Percentiles rank a stretch among this genome's conserved stretches.
phyloP scores from a whole-genome alignment of 2,888 invertebrate species.

The Conus canariensis region DNA sequence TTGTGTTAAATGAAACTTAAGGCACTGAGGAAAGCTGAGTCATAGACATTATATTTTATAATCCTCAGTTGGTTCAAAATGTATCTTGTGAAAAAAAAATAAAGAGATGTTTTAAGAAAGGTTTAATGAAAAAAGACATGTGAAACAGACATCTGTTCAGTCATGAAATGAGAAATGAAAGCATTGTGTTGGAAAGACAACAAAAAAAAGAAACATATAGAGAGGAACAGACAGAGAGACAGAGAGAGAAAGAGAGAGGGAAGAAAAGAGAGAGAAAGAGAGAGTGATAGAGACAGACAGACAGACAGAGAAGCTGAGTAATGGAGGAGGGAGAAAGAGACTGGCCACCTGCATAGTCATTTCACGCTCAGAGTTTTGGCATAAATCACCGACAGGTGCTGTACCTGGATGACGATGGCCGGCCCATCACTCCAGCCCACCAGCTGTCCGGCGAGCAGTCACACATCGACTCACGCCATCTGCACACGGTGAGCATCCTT shows the following conservation, averaged over 20 bases:
- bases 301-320: background rate
- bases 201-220: background rate
- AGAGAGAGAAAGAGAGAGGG: background rate
- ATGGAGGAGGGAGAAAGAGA: too few species aligned
- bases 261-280: too few species aligned
- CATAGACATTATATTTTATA: too few species aligned
- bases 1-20: too few species aligned
- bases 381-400: constrained; percentile 53
- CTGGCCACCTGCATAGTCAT: too few species aligned
- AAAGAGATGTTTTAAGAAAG: too few species aligned
- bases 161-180: background rate
- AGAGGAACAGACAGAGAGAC: background rate
- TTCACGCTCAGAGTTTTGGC: too few species aligned
- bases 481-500: constrained; percentile 14
- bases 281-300: background rate
- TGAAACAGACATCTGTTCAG: too few species aligned
- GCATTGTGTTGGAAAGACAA: too few species aligned
- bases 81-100: too few species aligned
- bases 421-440: constrained; percentile 59
- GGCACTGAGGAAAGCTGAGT: too few species aligned
- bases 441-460: constrained; percentile 49
- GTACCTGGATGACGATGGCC: constrained; percentile 68
- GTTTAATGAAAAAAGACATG: background rate
- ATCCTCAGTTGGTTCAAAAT: too few species aligned
- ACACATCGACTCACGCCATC: constrained; percentile 56